These are phyloP conservation scores for Tiliacea aurago DNA, from an alignment of 2,888 invertebrate species.

Conservation along the genomic window DNA sequence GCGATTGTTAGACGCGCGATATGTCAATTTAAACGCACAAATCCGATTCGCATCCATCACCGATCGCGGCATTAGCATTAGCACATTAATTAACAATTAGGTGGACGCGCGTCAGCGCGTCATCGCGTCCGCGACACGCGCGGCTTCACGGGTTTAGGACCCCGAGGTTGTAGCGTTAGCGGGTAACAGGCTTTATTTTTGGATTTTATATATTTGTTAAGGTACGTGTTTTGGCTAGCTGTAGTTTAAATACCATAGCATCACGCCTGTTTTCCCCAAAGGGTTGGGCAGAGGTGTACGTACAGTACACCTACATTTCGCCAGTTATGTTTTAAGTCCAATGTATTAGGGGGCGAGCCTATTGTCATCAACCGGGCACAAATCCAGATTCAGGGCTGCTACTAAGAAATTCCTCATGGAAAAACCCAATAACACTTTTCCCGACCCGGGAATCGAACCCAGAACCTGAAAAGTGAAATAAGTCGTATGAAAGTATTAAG, in stretches of 20 bases:
- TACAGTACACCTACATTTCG: too few species aligned
- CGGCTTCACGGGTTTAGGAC: conserved; percentile 47
- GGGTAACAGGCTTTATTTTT: conserved; percentile 13
- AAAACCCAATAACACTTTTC: too few species aligned
- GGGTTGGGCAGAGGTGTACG: too few species aligned
- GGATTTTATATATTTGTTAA: background rate
- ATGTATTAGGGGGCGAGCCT: too few species aligned
- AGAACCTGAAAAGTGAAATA: background rate
- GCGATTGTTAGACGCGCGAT: conserved; percentile 52
- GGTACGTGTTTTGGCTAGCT: background rate
- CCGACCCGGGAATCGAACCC: too few species aligned
- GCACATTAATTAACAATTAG: conserved; percentile 69
- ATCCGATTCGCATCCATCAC: conserved; percentile 71
- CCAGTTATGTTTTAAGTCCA: too few species aligned
- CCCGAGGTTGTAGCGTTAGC: conserved; percentile 46
- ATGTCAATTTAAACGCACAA: conserved; percentile 65
- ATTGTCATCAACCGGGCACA: too few species aligned
- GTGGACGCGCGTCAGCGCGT: conserved; percentile 61
- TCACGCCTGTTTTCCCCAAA: too few species aligned
- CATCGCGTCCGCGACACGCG: conserved; percentile 64
- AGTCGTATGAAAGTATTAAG: too few species aligned
- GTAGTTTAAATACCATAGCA: background rate
- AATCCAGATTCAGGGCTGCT: too few species aligned
- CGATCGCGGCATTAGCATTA: conserved; percentile 65
- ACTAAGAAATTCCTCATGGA: too few species aligned